These are phyloP conservation scores for Boloria selene DNA, from an alignment of 2,888 invertebrate genomes.

Conservation along the genomic window DNA sequence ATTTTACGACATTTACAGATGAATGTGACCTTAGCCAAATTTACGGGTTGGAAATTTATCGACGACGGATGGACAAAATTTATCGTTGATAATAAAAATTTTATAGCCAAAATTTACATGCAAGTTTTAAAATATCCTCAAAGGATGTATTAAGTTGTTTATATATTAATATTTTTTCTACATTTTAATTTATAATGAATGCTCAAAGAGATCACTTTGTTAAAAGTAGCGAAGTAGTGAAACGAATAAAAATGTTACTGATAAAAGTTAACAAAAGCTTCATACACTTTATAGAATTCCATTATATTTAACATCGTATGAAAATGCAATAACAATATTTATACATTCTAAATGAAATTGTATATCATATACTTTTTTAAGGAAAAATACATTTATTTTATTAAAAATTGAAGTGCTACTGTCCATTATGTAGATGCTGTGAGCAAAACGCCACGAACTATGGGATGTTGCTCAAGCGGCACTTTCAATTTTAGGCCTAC, in stretches of 20 bases:
- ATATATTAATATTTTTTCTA: neutral
- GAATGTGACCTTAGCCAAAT: conserved; percentile 60
- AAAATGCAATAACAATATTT: too few relatives aligned
- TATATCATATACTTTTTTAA: too few relatives aligned
- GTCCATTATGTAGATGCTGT: neutral
- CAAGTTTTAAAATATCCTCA: conserved; percentile 35
- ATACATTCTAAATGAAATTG: too few relatives aligned
- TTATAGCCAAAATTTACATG: conserved; percentile 41
- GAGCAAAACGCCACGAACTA: conserved; percentile 4
- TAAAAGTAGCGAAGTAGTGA: too few relatives aligned
- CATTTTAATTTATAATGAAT: neutral
- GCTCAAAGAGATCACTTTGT: too few relatives aligned
- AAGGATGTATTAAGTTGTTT: neutral
- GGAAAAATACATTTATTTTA: too few relatives aligned
- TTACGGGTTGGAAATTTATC: conserved; percentile 70
- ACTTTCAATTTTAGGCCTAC: conserved; percentile 23
- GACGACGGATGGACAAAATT: conserved; percentile 59
- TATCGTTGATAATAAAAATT: conserved; percentile 68
- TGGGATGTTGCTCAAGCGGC: neutral
- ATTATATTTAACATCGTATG: too few relatives aligned
- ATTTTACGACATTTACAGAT: conserved; percentile 57
- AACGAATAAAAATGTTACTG: too few relatives aligned
- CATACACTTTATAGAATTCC: too few relatives aligned
- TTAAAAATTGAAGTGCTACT: too few relatives aligned
- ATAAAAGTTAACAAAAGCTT: too few relatives aligned